Evolutionary conservation across 2,113 vertebrate species (phyloP), one percentile per base, ranked within the genome.

Genomic region (Siniperca chuatsi): DNA sequence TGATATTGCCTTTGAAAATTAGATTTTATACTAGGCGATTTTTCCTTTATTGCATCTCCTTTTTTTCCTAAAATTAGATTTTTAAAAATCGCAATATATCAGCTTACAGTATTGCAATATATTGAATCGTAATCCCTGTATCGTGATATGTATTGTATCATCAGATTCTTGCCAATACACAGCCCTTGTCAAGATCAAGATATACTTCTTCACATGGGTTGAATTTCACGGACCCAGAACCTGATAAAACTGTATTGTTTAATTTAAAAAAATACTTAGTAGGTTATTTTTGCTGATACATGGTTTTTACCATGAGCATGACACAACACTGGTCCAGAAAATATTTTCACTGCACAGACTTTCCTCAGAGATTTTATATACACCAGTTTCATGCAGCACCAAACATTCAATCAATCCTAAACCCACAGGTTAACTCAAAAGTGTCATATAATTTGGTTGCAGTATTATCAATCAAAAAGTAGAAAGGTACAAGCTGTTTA

Each of bases 391-490:
- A 87, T 67, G 40, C 83, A 54, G 76, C 75, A 71, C 52, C 66
- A 81, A 80, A 81, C 67, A 73, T 81, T 82, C 78, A 87, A 89
- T 89, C 90, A 75, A 71, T 64, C 69, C 70, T 65, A 75, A 81
- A 76, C 85, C 82, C 65, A 73, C 75, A 82, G 77, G 77, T 89
- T 87, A 69, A 78, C 86, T 74, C 81, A 61, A 84, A 89, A 89
- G 90, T 86, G 90, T 82, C 90, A 81, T 70, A 89, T 61, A 62
- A 61, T 88, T 78, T 87, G 73, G 55, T 84, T 79, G 80, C 82
- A 57, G 73, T 64, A 68, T 80, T 87, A 92, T 93, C 85, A 86
- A 89, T 92, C 90, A 90, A 84, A 81, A 83, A 20, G 72, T 76
- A 16, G 40, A 87, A 66, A 73, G 86, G 83, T 88, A 46, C 78